Base-by-base conservation (phyloP, 2,113 vertebrate genomes). In the Neomonachus schauinslandi region DNA sequence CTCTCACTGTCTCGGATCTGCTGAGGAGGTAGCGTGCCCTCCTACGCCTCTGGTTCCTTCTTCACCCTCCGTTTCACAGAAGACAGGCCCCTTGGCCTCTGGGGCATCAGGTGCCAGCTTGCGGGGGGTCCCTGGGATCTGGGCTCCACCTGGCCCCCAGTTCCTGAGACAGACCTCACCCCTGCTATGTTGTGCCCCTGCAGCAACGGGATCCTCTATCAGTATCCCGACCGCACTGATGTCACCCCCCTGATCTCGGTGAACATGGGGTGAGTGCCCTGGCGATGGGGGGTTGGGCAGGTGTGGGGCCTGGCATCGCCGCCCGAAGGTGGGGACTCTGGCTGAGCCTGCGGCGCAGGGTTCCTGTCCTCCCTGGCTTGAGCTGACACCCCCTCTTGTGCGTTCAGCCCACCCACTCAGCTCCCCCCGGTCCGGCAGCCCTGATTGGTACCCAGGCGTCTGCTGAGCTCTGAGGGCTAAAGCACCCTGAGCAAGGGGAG, bases 201-300 rank as follows among this genome's bases (percentile, higher is more conserved):
- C 98, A 99, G 99, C 98, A 99, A 99, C 0, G 99, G 99, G 55
- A 99, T 99, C 98, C 98, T 99, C 76, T 99, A 99, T 98, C 99
- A 99, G 98, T 99, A 99, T 65, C 99, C 99, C 0, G 99, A 99
- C 96, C 99, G 99, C 98, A 99, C 99, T 0, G 99, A 99, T 0
- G 98, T 99, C 88, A 99, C 98, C 0, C 99, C 99, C 16, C 96
- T 99, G 98, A 98, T 99, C 98, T 99, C 99, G 0, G 99, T 99
- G 98, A 99, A 99, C 94, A 99, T 99, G 99, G 99, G 99, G 99
- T 99, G 97, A 99, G 99, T 22, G 16, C 61, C 79, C 26, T 1
- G 0, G 77, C 0, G 1, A 0, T 1, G 9, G 33, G 14, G 46
- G 79, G 16, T 69, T 10, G 53, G 79, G 24, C 28, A 24, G 87